A percentile compares a stretch with the other conserved stretches of the same genome.
Evolutionary conservation across 2,113 vertebrate species (phyloP).

Genomic region (Oryctolagus cuniculus): mOryCun1.1 NC_091453.1:30125001-30125500

Average conservation of each 20-base stretch:
- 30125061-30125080: constrained; percentile 2
- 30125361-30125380: constrained; percentile 47
- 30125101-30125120: constrained; percentile 7
- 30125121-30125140: background rate
- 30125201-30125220: constrained; percentile 27
- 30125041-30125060: background rate
- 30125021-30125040: background rate
- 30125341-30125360: constrained; percentile 6
- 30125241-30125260: constrained; percentile 4
- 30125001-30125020: constrained; percentile 28
- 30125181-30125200: constrained; percentile 32
- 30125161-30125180: constrained; percentile 18
- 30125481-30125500: constrained; percentile 30
- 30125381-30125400: constrained; percentile 15
- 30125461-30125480: constrained; percentile 46
- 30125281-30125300: background rate
- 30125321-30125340: background rate
- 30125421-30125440: constrained; percentile 23
- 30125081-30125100: constrained; percentile 8
- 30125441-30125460: constrained; percentile 26
- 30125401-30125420: background rate
- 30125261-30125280: background rate
- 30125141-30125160: background rate
- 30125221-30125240: constrained; percentile 14
- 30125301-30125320: background rate